A percentile compares a stretch with the other conserved stretches of the same genome.
phyloP scores from a whole-genome alignment of 2,113 vertebrate species.

The Serinus canaria region DNA sequence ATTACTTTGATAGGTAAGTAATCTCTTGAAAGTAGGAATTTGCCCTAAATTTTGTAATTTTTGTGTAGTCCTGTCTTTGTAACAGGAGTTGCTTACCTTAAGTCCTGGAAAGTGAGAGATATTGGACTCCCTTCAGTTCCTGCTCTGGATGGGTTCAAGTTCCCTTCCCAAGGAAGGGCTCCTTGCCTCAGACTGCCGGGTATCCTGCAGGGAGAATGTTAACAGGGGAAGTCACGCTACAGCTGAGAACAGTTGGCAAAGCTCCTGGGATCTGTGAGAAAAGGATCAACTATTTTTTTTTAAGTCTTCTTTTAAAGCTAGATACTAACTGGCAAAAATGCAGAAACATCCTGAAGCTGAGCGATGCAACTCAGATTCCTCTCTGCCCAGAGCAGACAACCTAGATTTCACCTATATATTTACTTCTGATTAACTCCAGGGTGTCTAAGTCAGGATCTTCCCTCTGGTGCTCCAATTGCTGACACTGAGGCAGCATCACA shows the following conservation, averaged over 20 bases:
- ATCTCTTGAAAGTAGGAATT: neutral
- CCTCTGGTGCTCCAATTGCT: neutral
- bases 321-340: neutral
- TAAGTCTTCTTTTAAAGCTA: neutral
- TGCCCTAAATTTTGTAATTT: neutral
- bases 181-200: accelerated
- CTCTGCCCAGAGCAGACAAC: neutral
- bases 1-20: neutral
- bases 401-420: accelerated
- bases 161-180: neutral
- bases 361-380: neutral
- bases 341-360: neutral
- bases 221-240: neutral
- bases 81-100: neutral
- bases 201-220: neutral
- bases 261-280: neutral
- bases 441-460: neutral
- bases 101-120: neutral
- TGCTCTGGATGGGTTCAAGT: neutral
- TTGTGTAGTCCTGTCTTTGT: neutral
- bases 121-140: neutral
- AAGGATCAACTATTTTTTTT: neutral
- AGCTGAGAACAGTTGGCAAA: accelerated
- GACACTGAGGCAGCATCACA: neutral
- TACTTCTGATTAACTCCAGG: neutral